phyloP scores from a whole-genome alignment of 2,797 vertebrate species.

The Eidolon dupreanum region DNA sequence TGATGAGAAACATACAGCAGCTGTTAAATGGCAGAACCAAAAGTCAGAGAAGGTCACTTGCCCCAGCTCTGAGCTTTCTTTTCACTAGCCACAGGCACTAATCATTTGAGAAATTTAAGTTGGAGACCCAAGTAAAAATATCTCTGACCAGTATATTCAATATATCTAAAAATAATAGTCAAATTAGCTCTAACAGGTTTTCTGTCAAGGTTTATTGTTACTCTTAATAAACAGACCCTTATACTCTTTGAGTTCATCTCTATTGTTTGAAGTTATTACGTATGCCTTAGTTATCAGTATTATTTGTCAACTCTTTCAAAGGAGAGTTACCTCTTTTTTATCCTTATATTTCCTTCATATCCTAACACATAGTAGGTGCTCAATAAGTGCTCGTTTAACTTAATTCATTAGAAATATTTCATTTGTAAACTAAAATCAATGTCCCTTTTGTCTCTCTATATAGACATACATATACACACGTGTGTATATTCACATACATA shows the following conservation, averaged over 20 bases:
- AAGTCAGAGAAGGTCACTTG: neutral
- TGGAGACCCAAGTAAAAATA: neutral
- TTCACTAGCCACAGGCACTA: neutral
- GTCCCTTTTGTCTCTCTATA: neutral
- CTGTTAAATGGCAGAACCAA: neutral
- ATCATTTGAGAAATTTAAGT: neutral
- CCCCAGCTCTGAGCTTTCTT: neutral
- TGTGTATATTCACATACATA: neutral
- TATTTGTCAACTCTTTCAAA: neutral
- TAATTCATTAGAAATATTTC: slow-evolving; percentile 29
- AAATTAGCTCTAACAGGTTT: neutral
- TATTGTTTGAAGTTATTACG: neutral
- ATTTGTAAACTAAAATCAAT: neutral
- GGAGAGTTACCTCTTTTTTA: neutral
- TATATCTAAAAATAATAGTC: neutral
- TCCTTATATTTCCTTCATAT: neutral
- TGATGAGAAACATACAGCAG: neutral
- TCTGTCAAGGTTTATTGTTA: neutral
- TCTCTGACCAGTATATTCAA: neutral
- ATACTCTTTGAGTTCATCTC: neutral
- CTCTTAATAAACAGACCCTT: neutral
- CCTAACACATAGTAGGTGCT: neutral
- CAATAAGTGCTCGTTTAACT: neutral
- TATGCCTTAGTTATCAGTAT: neutral
- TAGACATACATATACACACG: neutral